These are phyloP conservation scores for Periparus ater DNA, from an alignment of 2,797 vertebrate species.

Conservation along the genomic window DNA sequence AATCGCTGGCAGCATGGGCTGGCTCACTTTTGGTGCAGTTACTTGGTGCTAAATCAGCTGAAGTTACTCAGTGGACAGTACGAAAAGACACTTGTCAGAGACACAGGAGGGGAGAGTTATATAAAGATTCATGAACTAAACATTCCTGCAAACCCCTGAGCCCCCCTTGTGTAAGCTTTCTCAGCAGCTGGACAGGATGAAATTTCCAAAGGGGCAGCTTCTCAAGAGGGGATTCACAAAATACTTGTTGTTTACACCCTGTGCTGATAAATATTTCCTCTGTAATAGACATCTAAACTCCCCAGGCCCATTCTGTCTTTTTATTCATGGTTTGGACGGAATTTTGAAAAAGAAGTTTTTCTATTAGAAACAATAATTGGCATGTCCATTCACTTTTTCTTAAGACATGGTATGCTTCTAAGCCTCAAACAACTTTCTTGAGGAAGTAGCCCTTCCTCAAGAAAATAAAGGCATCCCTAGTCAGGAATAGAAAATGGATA, in stretches of 20 bases:
- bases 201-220: background rate
- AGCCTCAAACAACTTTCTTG: background rate
- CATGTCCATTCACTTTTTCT: background rate
- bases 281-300: background rate
- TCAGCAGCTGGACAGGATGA: background rate
- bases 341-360: background rate
- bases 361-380: background rate
- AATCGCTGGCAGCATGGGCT: background rate
- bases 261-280: background rate
- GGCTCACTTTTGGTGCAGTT: background rate
- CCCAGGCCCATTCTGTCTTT: background rate
- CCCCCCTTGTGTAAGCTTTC: background rate
- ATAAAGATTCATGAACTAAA: background rate
- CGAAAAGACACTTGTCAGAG: background rate
- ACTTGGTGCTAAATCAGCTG: background rate
- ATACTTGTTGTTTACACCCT: background rate
- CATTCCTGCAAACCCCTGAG: background rate
- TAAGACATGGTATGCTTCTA: background rate
- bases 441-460: background rate
- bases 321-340: background rate
- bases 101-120: background rate
- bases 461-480: background rate
- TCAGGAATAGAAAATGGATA: background rate
- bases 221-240: background rate
- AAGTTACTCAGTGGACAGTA: background rate